phyloP scores from a whole-genome alignment of 2,113 vertebrate genomes.

The Trichechus manatus region DNA sequence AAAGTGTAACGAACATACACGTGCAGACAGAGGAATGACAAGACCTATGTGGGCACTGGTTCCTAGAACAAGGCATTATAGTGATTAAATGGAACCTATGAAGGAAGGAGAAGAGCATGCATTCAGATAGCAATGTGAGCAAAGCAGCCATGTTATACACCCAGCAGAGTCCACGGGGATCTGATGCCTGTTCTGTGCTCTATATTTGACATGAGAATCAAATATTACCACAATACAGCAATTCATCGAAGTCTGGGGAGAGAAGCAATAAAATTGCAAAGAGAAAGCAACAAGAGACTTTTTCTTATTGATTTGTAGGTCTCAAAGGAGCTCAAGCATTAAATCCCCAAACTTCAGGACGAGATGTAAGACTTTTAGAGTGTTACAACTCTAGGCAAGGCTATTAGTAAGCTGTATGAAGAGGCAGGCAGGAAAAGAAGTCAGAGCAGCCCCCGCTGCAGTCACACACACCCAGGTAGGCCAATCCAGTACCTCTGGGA shows the following conservation, averaged over 20 bases:
- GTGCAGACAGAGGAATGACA: constrained; percentile 59
- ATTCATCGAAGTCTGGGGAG: constrained; percentile 47
- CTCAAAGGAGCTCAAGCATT: constrained; percentile 25
- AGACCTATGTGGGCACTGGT: constrained; percentile 42
- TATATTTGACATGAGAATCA: constrained; percentile 50
- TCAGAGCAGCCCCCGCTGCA: constrained; percentile 93
- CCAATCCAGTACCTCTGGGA: constrained; percentile 99
- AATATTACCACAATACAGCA: background rate
- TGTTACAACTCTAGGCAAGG: constrained; percentile 51
- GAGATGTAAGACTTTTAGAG: constrained; percentile 49
- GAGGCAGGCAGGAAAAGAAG: constrained; percentile 85
- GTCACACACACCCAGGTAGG: constrained; percentile 99
- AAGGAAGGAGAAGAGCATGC: constrained; percentile 65
- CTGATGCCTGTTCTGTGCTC: constrained; percentile 28
- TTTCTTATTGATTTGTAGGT: constrained; percentile 54
- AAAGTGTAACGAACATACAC: constrained; percentile 36
- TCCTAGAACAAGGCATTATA: constrained; percentile 60
- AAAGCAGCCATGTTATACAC: constrained; percentile 48
- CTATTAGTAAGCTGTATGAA: constrained; percentile 66
- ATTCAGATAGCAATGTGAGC: constrained; percentile 48
- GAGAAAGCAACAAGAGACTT: constrained; percentile 66
- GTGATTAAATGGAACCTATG: constrained; percentile 64
- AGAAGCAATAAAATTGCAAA: constrained; percentile 71
- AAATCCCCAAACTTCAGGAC: constrained; percentile 60
- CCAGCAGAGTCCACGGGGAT: background rate